Evolutionary conservation across 2,113 vertebrate species (phyloP).

Genomic region (Mormoops blainvillei): DNA sequence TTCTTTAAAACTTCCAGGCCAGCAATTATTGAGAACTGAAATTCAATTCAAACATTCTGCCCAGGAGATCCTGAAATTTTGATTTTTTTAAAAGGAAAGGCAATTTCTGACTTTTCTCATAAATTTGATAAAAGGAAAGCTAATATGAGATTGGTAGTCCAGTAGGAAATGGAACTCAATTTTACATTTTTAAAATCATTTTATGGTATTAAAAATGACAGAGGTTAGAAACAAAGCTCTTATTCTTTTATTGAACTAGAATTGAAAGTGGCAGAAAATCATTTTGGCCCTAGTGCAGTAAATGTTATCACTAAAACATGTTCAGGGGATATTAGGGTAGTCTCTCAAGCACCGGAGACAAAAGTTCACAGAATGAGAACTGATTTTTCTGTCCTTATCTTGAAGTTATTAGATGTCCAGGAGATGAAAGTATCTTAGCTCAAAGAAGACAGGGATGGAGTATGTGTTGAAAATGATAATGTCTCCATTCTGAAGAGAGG

Average conservation of each 20-base stretch:
- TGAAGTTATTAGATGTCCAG: slow-evolving; percentile 31
- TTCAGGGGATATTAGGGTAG: slow-evolving; percentile 78
- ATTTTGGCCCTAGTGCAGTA: slow-evolving; percentile 81
- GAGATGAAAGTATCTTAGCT: slow-evolving; percentile 58
- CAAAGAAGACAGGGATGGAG: neutral
- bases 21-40: slow-evolving; percentile 69
- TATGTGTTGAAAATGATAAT: neutral
- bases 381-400: slow-evolving; percentile 70
- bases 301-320: slow-evolving; percentile 81
- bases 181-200: slow-evolving; percentile 81
- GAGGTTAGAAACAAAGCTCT: slow-evolving; percentile 84
- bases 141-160: slow-evolving; percentile 75
- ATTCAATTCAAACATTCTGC: slow-evolving; percentile 70
- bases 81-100: slow-evolving; percentile 56
- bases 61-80: slow-evolving; percentile 72
- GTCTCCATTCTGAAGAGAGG: neutral
- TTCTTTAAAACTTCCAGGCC: slow-evolving; percentile 67
- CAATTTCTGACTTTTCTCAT: slow-evolving; percentile 74
- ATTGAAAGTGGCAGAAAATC: slow-evolving; percentile 87
- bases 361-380: slow-evolving; percentile 73
- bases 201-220: slow-evolving; percentile 86
- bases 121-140: slow-evolving; percentile 78
- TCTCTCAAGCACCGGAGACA: slow-evolving; percentile 78
- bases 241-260: slow-evolving; percentile 80
- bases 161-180: slow-evolving; percentile 81